A percentile compares a stretch with the other conserved stretches of the same genome.
These are phyloP conservation scores for Colistium nudipinnis DNA, from an alignment of 2,113 vertebrate species.

Conservation along the genomic window DNA sequence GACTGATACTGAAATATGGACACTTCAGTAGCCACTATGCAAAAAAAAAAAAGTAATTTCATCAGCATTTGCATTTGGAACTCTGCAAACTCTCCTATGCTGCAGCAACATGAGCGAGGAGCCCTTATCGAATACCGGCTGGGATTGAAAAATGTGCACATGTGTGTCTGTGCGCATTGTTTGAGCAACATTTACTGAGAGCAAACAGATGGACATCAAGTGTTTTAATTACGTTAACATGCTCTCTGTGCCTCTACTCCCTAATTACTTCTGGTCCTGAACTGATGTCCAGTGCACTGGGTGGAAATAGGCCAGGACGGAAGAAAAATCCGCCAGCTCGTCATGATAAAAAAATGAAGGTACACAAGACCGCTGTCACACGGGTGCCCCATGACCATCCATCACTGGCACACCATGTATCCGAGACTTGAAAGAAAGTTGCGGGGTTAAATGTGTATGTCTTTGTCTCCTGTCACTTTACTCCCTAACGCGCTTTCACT, in stretches of 20 bases:
- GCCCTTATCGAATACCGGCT: constrained; percentile 29
- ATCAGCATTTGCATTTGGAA: constrained; percentile 41
- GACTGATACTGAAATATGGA: constrained; percentile 51
- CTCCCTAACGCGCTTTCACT: background rate
- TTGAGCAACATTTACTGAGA: constrained; percentile 54
- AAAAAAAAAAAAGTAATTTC: constrained; percentile 12
- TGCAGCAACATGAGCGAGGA: constrained; percentile 5
- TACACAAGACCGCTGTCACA: background rate
- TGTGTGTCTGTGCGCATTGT: constrained; percentile 36
- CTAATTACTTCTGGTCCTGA: constrained; percentile 64
- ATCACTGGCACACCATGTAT: constrained; percentile 19
- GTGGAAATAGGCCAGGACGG: constrained; percentile 33
- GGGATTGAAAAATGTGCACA: constrained; percentile 34
- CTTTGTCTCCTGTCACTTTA: background rate
- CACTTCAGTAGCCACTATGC: constrained; percentile 41
- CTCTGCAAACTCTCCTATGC: constrained; percentile 6
- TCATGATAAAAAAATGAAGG: constrained; percentile 29
- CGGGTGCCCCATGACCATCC: constrained; percentile 11
- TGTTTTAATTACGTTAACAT: constrained; percentile 73
- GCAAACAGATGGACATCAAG: constrained; percentile 73
- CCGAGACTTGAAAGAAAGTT: constrained; percentile 21
- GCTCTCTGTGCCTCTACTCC: constrained; percentile 44
- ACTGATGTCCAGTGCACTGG: constrained; percentile 51
- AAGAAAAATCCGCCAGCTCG: constrained; percentile 7
- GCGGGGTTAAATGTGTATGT: constrained; percentile 5